These are phyloP conservation scores for Phymorhynchus buccinoides DNA, from an alignment of 1,140 invertebrate genomes.

Conservation along the genomic window DNA sequence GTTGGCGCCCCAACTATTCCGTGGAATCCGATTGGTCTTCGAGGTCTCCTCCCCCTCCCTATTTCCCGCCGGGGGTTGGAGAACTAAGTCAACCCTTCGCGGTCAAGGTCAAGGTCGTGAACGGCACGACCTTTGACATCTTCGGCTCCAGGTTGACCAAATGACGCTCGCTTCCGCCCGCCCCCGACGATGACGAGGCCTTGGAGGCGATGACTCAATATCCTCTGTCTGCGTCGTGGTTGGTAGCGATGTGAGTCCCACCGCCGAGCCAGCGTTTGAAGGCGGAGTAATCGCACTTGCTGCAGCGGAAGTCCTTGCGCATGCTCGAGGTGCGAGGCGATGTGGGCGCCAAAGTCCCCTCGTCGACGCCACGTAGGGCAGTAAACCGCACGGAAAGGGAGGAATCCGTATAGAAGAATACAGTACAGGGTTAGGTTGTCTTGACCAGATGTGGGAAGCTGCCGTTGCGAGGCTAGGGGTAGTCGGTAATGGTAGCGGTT, in stretches of 20 bases:
- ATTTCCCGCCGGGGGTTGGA: slow-evolving; percentile 13
- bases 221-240: slow-evolving; percentile 35
- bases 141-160: slow-evolving; percentile 31
- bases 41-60: not conserved
- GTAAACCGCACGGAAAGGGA: slow-evolving; percentile 43
- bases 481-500: slow-evolving; percentile 46
- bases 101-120: slow-evolving; percentile 34
- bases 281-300: slow-evolving; percentile 45
- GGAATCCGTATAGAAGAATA: not conserved
- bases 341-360: slow-evolving; percentile 44
- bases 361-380: slow-evolving; percentile 39
- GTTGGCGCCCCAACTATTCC: slow-evolving; percentile 10
- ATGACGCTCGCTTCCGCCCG: not conserved
- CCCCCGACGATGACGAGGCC: not conserved
- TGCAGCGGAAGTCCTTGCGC: slow-evolving; percentile 36
- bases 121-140: slow-evolving; percentile 31
- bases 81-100: slow-evolving; percentile 23
- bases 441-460: slow-evolving; percentile 34
- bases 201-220: slow-evolving; percentile 29
- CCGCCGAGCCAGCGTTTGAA: slow-evolving; percentile 30
- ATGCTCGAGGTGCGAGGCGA: slow-evolving; percentile 39
- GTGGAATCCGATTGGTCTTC: slow-evolving; percentile 27
- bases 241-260: slow-evolving; percentile 34
- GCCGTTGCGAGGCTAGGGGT: slow-evolving; percentile 42
- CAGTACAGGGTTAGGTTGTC: not conserved